Base-by-base conservation (phyloP, 2,888 invertebrate species). In the Brenthis daphne region DNA sequence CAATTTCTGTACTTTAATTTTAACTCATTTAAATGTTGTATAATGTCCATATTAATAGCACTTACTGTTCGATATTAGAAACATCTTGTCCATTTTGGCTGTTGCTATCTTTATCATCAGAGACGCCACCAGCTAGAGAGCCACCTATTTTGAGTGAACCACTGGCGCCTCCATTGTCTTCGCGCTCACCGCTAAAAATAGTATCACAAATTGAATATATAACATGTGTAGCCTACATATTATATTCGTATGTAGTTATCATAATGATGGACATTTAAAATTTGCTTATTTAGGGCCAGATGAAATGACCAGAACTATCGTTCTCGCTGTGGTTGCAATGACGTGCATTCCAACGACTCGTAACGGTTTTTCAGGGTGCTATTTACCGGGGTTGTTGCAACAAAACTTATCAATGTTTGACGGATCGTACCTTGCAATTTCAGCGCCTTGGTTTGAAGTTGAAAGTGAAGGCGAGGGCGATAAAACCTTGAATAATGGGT, bases 221-320 rank as follows among this genome's bases (percentile, higher is more conserved):
- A 6, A 6, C 8, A 37, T 8, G 8, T 24, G 3, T 24, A 3
- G 24, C 24, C 1, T 24, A 24, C 24, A 24, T 24, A 37, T 37
- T 37, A 1, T 37, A 37, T 2, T 37, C 37, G 37, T 37, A 37
- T 37, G 8, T 11, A 24, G 6, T 37, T 37, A 37, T 37, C 8
- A 37, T 37, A 37, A n/a, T n/a, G 8, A 37, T 8, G 1, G 6
- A 29, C n/a, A 48, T 57, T 47, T 20, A 6, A 11, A 56, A 74
- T 76, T 76, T 70, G 78, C 79, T 79, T 72, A 70, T 79, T 78
- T 37, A 8, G 47, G 33, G 77, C 77, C 77, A 37, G 78, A 67
- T 73, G 65, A 73, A 78, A 37, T 8, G 37, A 37, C 8, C 37
- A 37, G 37, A 37, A 37, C 8, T 37, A 8, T 37, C 37, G 37